A percentile compares a stretch with the other conserved stretches of the same genome.
Conservation (phyloP, 2,888 invertebrate species). For the Andrena bicolor region DNA sequence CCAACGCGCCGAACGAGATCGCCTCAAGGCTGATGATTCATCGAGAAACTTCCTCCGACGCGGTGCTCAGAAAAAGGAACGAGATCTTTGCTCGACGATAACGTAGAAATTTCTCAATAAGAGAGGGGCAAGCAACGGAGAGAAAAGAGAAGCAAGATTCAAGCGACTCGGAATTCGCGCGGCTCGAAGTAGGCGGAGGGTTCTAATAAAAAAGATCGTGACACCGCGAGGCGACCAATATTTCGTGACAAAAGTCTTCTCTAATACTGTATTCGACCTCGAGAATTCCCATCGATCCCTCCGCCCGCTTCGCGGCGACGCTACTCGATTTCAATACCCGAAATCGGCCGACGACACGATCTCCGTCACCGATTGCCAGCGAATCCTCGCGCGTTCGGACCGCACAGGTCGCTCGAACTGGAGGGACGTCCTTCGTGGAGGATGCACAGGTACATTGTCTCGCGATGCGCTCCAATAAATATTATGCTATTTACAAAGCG, state of each 20-base stretch:
- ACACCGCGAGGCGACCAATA: no score
- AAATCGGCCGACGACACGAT: neutral
- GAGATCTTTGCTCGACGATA: slow-evolving; percentile 32
- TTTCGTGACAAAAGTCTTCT: no score
- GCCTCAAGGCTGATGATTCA: slow-evolving; percentile 57
- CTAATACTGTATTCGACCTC: no score
- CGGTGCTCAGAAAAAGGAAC: slow-evolving; percentile 44
- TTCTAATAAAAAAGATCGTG: no score
- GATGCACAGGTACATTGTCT: slow-evolving; percentile 63
- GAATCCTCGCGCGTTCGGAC: slow-evolving; percentile 28
- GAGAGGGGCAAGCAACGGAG: neutral
- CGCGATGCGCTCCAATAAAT: slow-evolving; percentile 74
- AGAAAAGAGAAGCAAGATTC: neutral
- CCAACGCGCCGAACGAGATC: slow-evolving; percentile 28
- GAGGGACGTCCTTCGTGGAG: slow-evolving; percentile 47
- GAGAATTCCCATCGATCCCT: no score
- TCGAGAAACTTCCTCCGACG: slow-evolving; percentile 38
- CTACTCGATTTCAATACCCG: neutral
- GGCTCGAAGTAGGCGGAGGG: no score
- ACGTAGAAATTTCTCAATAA: slow-evolving; percentile 32
- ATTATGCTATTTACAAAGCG: slow-evolving; percentile 73
- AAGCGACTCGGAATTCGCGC: neutral
- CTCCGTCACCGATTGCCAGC: slow-evolving; percentile 7
- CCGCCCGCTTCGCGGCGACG: no score
- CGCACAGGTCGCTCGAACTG: slow-evolving; percentile 8